Conservation (phyloP, 2,797 vertebrate species). For the Borostomias antarcticus region DNA sequence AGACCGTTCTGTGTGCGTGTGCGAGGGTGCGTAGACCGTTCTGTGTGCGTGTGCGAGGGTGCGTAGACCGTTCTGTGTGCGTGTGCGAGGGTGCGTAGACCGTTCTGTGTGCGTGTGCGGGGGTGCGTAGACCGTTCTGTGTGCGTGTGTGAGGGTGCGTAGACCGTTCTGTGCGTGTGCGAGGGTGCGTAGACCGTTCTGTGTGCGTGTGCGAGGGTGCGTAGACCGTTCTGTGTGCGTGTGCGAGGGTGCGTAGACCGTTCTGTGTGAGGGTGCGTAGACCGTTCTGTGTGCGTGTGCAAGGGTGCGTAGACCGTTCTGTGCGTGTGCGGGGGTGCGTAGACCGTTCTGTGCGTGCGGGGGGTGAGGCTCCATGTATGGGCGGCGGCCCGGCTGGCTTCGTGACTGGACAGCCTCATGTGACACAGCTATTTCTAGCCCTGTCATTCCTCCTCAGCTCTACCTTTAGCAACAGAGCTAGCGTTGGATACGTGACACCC, state of each 20-base stretch:
- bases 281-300: constrained; percentile 43
- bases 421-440: constrained; percentile 81
- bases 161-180: too few relatives aligned
- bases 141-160: too few relatives aligned
- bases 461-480: constrained; percentile 70
- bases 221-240: not conserved
- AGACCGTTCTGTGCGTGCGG: constrained; percentile 46
- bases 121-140: too few relatives aligned
- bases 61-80: too few relatives aligned
- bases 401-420: constrained; percentile 70
- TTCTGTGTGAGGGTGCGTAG: constrained; percentile 25
- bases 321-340: constrained; percentile 30
- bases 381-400: constrained; percentile 74
- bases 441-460: constrained; percentile 60
- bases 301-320: not conserved
- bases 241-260: constrained; percentile 29
- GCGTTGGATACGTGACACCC: constrained; percentile 70
- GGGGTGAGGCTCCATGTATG: constrained; percentile 64
- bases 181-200: too few relatives aligned
- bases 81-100: too few relatives aligned
- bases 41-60: too few relatives aligned
- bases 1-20: too few relatives aligned
- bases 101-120: too few relatives aligned
- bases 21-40: too few relatives aligned
- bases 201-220: not conserved